Base-by-base conservation (phyloP, 2,113 vertebrate genomes). In the Scolopax mira region DNA sequence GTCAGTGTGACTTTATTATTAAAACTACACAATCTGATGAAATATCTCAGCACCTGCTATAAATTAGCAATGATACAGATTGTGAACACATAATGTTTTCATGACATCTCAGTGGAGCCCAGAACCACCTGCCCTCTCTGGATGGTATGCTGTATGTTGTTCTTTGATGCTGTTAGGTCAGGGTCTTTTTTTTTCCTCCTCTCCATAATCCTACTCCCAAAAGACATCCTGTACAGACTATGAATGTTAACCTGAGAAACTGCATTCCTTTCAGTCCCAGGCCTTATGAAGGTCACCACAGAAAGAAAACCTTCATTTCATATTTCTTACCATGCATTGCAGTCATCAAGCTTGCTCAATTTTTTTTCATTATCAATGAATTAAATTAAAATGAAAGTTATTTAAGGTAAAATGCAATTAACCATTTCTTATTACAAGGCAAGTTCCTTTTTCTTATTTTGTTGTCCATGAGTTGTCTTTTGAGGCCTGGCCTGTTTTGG, bases 171-270 rank as follows among this genome's bases (percentile, higher is more conserved):
- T 62, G 12, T 62, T 57, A 79, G 6, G 13, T 55, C 31, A 61
- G 11, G 4, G 8, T 9, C 3, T 11, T 7, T 16, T 31, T 64
- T 55, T 51, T 28, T 30, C 14, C 14, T 21, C 7, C 5, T 33
- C 65, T 37, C 44, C 13, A 51, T 3, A 0, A 1, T 6, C 8
- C 4, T 74, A 5, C 7, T 70, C 7, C 15, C 10, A 23, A 25
- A 25, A 51, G 22, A 1, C 13, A 39, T 30, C 18, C 41, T 6
- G 66, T 61, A 8, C 3, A 61, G 7, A 8, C 6, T 41, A 9
- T 66, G 16, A 23, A 42, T 17, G 24, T 7, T 83, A 49, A 83
- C 13, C 10, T 55, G 19, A 93, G 8, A 16, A 48, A 37, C 48
- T 57, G 24, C 12, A 13, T 42, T 54, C 5, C n/a, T 14, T 37